A percentile compares a stretch with the other conserved stretches of the same genome.
phyloP scores from a whole-genome alignment of 2,888 invertebrate species.

The Ophion ventricosus region DNA sequence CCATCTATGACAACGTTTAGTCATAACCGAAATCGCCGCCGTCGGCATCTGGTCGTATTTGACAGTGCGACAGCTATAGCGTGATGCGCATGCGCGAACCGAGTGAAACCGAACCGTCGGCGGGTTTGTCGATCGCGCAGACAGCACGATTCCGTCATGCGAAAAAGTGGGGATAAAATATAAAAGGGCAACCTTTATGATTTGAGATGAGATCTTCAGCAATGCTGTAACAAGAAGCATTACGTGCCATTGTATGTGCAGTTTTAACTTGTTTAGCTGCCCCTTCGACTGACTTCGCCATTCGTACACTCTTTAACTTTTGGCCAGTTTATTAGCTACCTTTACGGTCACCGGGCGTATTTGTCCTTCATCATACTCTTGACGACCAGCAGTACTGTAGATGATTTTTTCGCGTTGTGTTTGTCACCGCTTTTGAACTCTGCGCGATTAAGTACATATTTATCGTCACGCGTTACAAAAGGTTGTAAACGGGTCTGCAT shows the following conservation, averaged over 20 bases:
- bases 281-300: no score
- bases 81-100: background rate
- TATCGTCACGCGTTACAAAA: background rate
- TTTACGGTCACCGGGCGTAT: background rate
- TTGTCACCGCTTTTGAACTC: background rate
- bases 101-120: background rate
- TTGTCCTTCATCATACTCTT: background rate
- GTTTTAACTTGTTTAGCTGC: background rate
- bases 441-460: background rate
- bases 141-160: background rate
- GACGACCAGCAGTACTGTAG: background rate
- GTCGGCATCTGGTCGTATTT: background rate
- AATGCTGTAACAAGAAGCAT: background rate
- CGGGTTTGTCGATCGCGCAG: background rate
- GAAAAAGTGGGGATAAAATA: conserved; percentile 1
- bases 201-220: background rate
- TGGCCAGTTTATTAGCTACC: background rate
- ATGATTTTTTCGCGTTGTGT: background rate
- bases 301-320: no score
- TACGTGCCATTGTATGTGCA: no score
- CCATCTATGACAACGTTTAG: background rate
- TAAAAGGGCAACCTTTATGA: background rate
- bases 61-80: background rate
- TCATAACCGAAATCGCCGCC: background rate
- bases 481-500: background rate